Base-by-base conservation (phyloP, 2,888 invertebrate species). In the Orthosia incerta region DNA sequence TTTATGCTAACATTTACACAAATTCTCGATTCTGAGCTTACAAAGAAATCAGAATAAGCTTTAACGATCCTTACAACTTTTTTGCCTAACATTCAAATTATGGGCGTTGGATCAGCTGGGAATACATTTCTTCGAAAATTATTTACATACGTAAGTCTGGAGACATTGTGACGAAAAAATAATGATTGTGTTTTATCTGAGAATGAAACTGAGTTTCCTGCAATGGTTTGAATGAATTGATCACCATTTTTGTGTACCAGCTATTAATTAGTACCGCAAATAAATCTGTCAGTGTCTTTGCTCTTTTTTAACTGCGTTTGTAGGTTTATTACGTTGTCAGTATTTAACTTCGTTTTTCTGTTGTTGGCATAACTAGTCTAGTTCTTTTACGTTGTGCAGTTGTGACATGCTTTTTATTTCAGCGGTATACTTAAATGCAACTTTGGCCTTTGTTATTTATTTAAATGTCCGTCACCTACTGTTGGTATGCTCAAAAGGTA, bases 61-160 rank as follows among this genome's bases (percentile, higher is more conserved):
- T 66, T 68, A 71, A 76, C 74, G 63, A 68, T 71, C 63, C 75
- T 75, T 68, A 67, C 80, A 84, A 86, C 75, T 86, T 84, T 83
- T 86, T 84, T 84, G 68, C 72, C 76, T 76, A 76, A 83, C 82
- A 86, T 86, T 86, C 83, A 86, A 85, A 86, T 88, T 84, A 82
- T 76, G 76, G 68, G 61, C 61, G 39, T 72, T 66, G 79, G 83
- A 82, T 87, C 82, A 80, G 74, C 74, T 72, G 66, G 66, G 80
- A 86, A 85, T 86, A 86, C 72, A 82, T 87, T 86, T 82, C 82
- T 79, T 77, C 65, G 64, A 69, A 76, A 81, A 87, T 84, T 80
- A 89, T 89, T 88, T 88, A 85, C 83, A 84, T 86, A 82, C 74
- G 69, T 79, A 83, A 86, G 80, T 77, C 74, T 69, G 51, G 64